Conservation (phyloP, 2,888 invertebrate species). For the Rhorus exstirpatorius region DNA sequence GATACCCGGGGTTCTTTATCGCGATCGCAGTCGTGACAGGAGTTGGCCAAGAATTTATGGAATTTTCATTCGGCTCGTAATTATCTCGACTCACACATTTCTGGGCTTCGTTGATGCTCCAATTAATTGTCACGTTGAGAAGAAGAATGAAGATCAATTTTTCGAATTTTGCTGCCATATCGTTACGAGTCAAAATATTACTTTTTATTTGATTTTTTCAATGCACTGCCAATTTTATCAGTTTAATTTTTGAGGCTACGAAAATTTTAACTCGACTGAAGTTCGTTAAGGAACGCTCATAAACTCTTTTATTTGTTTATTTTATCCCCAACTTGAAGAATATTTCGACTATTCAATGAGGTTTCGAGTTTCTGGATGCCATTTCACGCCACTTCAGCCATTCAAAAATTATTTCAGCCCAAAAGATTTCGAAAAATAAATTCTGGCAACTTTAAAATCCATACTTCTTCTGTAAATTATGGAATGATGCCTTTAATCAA, state of each 20-base stretch:
- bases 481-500: no score
- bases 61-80: slow-evolving; percentile 1
- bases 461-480: no score
- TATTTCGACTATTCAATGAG: background rate
- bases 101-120: background rate
- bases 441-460: no score
- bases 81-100: background rate
- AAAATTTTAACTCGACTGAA: background rate
- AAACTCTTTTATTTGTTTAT: background rate
- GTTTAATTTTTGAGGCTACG: background rate
- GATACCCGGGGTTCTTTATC: background rate
- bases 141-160: background rate
- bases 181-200: background rate
- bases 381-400: no score
- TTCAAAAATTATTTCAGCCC: no score
- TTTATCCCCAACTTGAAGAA: background rate
- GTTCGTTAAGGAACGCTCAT: background rate
- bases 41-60: background rate
- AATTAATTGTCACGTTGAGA: background rate
- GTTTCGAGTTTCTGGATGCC: no score
- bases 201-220: background rate
- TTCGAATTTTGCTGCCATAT: background rate
- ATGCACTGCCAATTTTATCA: background rate
- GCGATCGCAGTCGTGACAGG: slow-evolving; percentile 36
- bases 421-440: no score